Base-by-base conservation (phyloP, 2,888 invertebrate genomes). In the Eustalomyia histrio region DNA sequence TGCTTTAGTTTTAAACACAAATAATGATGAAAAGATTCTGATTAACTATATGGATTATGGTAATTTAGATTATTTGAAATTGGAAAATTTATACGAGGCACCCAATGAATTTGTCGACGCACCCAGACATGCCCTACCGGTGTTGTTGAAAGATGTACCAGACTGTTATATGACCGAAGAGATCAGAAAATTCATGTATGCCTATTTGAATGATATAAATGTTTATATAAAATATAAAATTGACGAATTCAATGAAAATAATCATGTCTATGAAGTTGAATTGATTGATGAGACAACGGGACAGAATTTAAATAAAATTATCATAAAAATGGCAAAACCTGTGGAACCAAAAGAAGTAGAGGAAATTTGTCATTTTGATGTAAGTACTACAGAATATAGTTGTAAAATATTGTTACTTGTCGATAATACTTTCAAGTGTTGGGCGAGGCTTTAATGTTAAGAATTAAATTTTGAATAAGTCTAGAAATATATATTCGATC, bases 41-140 rank as follows among this genome's bases (percentile, higher is more conserved):
- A 75, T 90, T 12, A 84, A 88, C 14, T 88, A 87, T 53, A 83
- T 90, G 10, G 90, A 90, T 71, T 89, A 86, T 72, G 90, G 90
- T 1, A 90, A 87, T 79, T 79, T 87, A 16, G 90, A 89, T 73
- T 24, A 83, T 1, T 84, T 86, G 50, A 73, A 84, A 5, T 73
- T 87, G 14, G 85, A 85, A 1, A 83, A 86, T 29, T 84, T 90
- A 1, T 85, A 85, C 53, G 85, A 86, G 60, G 87, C 88, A 4
- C 87, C 86, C 2, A 63, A 60, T 0, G 75, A 86, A 55, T 83
- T 87, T 29, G 76, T 84, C 4, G 65, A 74, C 4, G 74, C 87
- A 50, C 87, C 87, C 0, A 85, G 88, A 7, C 86, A 87, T 64
- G 86, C 87, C 4, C 58, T 87, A 2, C 88, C 89, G 2, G 86